These are phyloP conservation scores for Pomatostomus ruficeps DNA, from an alignment of 2,113 vertebrate species.

Conservation along the genomic window DNA sequence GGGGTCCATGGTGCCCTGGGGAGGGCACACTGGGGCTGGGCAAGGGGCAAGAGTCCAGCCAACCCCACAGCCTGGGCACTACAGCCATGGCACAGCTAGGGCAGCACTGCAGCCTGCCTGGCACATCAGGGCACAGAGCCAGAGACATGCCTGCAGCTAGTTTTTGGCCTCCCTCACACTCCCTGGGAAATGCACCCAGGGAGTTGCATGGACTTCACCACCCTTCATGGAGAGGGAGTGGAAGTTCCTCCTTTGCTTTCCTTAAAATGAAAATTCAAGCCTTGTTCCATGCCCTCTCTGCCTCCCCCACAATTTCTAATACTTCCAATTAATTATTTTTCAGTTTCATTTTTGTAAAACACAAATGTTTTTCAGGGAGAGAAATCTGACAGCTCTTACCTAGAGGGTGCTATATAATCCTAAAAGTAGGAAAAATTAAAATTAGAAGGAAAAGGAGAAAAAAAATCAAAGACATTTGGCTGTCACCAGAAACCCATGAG, in stretches of 20 bases:
- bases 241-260: background rate
- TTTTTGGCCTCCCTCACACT: background rate
- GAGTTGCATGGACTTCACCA: background rate
- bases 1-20: fast-evolving
- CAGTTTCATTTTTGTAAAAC: background rate
- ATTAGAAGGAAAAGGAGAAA: background rate
- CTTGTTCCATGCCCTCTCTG: background rate
- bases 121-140: fast-evolving
- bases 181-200: background rate
- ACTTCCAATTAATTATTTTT: background rate
- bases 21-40: fast-evolving
- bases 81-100: background rate
- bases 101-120: background rate
- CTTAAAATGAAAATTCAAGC: background rate
- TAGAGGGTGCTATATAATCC: background rate
- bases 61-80: background rate
- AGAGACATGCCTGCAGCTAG: background rate
- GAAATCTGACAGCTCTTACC: background rate
- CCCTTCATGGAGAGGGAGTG: background rate
- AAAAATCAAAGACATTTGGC: background rate
- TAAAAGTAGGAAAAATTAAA: background rate
- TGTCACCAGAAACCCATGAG: background rate
- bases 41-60: fast-evolving
- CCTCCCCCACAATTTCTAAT: background rate
- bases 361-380: background rate